Conservation (phyloP, 2,797 vertebrate species). For the Mus spretus region DNA sequence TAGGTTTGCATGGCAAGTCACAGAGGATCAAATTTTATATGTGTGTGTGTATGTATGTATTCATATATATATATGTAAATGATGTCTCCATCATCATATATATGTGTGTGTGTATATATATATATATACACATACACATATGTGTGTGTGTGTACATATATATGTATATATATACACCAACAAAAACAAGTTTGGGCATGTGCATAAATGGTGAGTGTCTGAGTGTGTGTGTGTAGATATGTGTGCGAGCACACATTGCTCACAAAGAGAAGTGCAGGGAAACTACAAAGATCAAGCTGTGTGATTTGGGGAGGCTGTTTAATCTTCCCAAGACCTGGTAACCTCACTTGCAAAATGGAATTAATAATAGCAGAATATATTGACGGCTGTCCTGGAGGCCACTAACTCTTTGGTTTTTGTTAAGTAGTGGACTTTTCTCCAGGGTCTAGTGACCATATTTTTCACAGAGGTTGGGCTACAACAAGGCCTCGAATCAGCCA, state of each 20-base stretch:
- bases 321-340: not conserved
- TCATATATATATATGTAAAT: too few relatives aligned
- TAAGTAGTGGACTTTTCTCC: not conserved
- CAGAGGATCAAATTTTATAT: slow-evolving; percentile 3
- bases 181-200: not conserved
- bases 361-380: not conserved
- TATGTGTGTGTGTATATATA: not conserved
- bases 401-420: not conserved
- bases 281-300: not conserved
- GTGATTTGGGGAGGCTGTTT: not conserved
- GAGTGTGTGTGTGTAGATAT: not conserved
- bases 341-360: slow-evolving; percentile 16
- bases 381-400: not conserved
- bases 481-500: not conserved
- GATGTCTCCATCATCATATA: too few relatives aligned
- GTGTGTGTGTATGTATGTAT: not conserved
- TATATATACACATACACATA: not conserved
- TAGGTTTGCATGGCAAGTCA: slow-evolving; percentile 50
- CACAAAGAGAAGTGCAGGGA: slow-evolving; percentile 35
- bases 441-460: not conserved
- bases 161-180: not conserved
- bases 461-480: not conserved
- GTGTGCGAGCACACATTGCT: not conserved
- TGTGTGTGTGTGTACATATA: too few relatives aligned
- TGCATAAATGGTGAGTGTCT: not conserved